A percentile compares a stretch with the other conserved stretches of the same genome.
Conservation (phyloP, 2,888 invertebrate genomes). For the Nemotelus nigrinus region DNA sequence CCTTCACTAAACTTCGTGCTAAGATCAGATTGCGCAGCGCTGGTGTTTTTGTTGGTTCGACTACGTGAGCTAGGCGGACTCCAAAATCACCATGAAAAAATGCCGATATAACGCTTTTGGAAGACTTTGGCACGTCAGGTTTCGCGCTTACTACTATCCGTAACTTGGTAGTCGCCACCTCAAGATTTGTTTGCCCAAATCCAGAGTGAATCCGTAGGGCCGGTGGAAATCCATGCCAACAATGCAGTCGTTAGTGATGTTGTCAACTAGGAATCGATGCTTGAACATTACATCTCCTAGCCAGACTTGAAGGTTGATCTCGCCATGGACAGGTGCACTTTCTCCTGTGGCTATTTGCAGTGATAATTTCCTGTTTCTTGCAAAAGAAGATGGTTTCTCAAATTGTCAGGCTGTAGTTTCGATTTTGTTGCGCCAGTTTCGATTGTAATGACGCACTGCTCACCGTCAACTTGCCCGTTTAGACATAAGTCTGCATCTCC, state of each 20-base stretch:
- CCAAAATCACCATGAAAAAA: not conserved
- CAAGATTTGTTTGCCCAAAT: constrained; percentile 6
- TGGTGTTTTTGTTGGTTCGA: constrained; percentile 5
- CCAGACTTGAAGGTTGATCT: not conserved
- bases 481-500: constrained; percentile 9
- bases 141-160: not conserved
- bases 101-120: not conserved
- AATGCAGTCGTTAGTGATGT: constrained; percentile 19
- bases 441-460: not conserved
- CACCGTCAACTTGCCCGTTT: not conserved
- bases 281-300: not conserved
- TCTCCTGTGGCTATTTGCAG: not conserved
- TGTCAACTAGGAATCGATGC: not conserved
- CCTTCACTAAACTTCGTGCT: constrained; percentile 1
- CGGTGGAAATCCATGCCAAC: constrained; percentile 17
- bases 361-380: not conserved
- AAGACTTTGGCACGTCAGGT: not conserved
- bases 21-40: constrained; percentile 16
- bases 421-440: not conserved
- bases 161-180: not conserved
- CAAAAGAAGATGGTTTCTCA: no score
- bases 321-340: not conserved
- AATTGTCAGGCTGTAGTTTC: not conserved
- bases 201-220: not conserved
- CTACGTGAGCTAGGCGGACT: not conserved